A percentile compares a stretch with the other conserved stretches of the same genome.
Conservation (phyloP, 2,888 invertebrate genomes). For the Rotaria magnacalcarata region DNA sequence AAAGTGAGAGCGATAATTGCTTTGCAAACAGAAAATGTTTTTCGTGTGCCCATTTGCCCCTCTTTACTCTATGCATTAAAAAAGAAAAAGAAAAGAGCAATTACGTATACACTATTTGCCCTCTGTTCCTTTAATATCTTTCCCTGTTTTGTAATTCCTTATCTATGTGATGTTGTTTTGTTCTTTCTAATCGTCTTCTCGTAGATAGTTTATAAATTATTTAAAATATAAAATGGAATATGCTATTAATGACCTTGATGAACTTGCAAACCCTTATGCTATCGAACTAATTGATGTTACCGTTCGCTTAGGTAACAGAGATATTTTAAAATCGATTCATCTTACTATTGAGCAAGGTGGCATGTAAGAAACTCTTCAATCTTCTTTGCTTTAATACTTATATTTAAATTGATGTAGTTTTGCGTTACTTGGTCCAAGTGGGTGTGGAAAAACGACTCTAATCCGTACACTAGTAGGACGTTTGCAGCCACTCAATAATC, state of each 20-base stretch:
- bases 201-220: too few relatives aligned
- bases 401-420: constrained; percentile 66
- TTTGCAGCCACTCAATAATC: constrained; percentile 76
- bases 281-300: neutral
- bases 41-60: too few relatives aligned
- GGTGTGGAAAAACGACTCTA: constrained; percentile 84
- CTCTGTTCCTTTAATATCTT: neutral
- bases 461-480: constrained; percentile 85
- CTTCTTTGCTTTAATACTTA: neutral
- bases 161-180: neutral
- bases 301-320: neutral
- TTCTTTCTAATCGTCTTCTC: neutral
- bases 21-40: too few relatives aligned
- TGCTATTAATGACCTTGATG: neutral
- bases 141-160: neutral
- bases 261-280: neutral
- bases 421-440: constrained; percentile 85
- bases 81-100: too few relatives aligned
- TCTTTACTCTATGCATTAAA: too few relatives aligned
- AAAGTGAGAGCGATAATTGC: too few relatives aligned
- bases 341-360: neutral
- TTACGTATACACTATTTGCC: too few relatives aligned
- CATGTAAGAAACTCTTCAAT: neutral
- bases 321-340: constrained; percentile 3
- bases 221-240: neutral